These are phyloP conservation scores for Xylota sylvarum DNA, from an alignment of 2,888 invertebrate genomes.

Conservation along the genomic window DNA sequence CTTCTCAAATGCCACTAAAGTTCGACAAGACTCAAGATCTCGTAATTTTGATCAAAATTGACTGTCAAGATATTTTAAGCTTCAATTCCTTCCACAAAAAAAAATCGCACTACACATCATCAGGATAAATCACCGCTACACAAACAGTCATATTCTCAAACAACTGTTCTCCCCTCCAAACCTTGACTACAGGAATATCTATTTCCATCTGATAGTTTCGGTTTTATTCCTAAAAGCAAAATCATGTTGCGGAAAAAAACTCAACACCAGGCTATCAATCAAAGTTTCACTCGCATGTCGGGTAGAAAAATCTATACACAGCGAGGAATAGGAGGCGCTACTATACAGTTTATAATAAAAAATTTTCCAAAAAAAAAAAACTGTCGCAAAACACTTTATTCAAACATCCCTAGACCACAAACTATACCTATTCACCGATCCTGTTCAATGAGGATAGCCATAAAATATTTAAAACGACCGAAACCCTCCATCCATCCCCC, in stretches of 20 bases:
- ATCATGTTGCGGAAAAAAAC: conserved; percentile 30
- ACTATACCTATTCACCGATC: conserved; percentile 55
- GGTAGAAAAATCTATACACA: neutral
- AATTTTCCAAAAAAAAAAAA: conserved; percentile 13
- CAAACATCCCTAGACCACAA: conserved; percentile 49
- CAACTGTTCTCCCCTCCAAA: neutral
- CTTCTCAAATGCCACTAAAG: too few species aligned
- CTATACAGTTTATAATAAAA: conserved; percentile 19
- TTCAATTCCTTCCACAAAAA: neutral
- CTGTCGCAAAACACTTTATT: conserved; percentile 62
- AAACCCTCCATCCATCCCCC: conserved; percentile 1
- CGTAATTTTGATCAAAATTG: too few species aligned
- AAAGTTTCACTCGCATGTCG: conserved; percentile 49
- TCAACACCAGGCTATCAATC: conserved; percentile 55
- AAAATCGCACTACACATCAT: neutral
- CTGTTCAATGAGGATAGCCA: conserved; percentile 63
- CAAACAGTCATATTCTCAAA: neutral
- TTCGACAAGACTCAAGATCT: too few species aligned
- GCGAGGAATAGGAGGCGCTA: neutral
- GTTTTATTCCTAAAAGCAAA: conserved; percentile 46
- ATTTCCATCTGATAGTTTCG: conserved; percentile 18
- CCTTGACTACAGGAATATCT: neutral
- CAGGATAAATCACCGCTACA: neutral
- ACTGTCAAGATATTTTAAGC: too few species aligned
- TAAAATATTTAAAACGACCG: conserved; percentile 67